Evolutionary conservation across 2,113 vertebrate genomes (phyloP).

Genomic region (Vulpes lagopus): DNA sequence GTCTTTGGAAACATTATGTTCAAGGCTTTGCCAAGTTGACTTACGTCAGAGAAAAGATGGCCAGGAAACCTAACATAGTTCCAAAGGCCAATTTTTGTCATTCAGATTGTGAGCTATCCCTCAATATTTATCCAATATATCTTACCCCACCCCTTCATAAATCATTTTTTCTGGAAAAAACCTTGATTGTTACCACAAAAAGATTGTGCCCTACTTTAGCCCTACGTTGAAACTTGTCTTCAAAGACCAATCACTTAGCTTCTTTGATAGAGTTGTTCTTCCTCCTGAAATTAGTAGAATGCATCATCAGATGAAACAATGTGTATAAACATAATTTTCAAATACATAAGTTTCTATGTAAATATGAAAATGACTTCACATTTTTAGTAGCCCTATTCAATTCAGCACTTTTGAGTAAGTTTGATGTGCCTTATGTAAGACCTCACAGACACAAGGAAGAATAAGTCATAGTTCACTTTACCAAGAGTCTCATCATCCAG

Average conservation of each 20-base stretch:
- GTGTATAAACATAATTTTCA: not conserved
- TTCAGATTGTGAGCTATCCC: not conserved
- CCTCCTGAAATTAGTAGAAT: not conserved
- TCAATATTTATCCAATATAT: not conserved
- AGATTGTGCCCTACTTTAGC: not conserved
- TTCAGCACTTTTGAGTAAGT: not conserved
- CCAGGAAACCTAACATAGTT: not conserved
- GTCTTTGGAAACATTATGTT: not conserved
- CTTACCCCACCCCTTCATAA: not conserved
- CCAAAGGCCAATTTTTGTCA: not conserved
- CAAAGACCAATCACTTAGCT: not conserved
- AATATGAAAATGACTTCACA: not conserved
- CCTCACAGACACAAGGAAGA: not conserved
- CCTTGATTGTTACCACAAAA: not conserved
- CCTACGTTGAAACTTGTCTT: constrained; percentile 21
- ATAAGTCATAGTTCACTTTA: accelerated
- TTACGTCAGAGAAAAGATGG: constrained; percentile 45
- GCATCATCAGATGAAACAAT: not conserved
- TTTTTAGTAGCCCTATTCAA: not conserved
- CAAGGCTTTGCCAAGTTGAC: not conserved
- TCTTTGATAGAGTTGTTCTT: not conserved
- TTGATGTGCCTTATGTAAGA: not conserved
- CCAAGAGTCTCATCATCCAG: not conserved
- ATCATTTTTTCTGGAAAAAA: not conserved
- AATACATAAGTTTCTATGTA: not conserved